Conservation (phyloP, 2,888 invertebrate genomes). For the Diloba caeruleocephala region DNA sequence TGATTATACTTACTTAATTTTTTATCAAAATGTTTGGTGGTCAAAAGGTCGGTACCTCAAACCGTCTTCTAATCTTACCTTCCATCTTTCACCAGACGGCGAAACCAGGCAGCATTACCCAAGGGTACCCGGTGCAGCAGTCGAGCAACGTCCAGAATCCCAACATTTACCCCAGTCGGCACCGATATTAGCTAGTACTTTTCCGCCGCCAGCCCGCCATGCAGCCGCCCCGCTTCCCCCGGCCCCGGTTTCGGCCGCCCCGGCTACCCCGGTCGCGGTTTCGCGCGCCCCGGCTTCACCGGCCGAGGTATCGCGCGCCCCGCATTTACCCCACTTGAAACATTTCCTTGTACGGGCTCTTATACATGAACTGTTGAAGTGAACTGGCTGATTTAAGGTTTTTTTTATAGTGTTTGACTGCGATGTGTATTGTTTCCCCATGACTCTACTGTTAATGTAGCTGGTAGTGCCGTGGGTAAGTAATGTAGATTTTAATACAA, state of each 20-base stretch:
- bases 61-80: no score
- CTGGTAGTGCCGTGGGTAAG: no score
- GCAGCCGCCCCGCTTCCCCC: constrained; percentile 45
- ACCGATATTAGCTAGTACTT: constrained; percentile 80
- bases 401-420: neutral
- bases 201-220: constrained; percentile 59
- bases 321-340: constrained; percentile 20
- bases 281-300: no score
- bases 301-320: neutral
- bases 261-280: no score
- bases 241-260: neutral
- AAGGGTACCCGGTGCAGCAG: constrained; percentile 94
- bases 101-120: constrained; percentile 95
- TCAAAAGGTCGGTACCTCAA: constrained; percentile 23
- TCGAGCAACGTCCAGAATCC: constrained; percentile 85
- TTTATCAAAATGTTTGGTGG: constrained; percentile 4
- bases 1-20: no score
- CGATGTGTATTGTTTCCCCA: no score
- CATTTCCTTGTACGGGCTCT: constrained; percentile 19
- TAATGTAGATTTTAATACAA: constrained; percentile 1
- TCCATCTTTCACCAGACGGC: constrained; percentile 84
- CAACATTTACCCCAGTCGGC: constrained; percentile 79
- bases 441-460: no score
- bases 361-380: constrained; percentile 33
- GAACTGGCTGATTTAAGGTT: neutral